phyloP scores from a whole-genome alignment of 2,113 vertebrate genomes.

The Ammodytes marinus region DNA sequence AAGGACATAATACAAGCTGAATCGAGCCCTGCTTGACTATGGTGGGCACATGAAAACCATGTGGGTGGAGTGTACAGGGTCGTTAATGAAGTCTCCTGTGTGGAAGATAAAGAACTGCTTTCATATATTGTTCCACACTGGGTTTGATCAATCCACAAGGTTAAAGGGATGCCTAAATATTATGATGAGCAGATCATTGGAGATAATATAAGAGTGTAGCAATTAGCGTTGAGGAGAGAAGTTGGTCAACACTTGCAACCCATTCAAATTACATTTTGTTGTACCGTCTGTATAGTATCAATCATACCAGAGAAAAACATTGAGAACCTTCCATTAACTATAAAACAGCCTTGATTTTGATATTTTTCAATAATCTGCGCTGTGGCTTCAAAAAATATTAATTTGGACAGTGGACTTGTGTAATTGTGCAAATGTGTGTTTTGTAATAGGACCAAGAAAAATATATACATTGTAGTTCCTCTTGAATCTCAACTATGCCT shows the following conservation, averaged over 20 bases:
- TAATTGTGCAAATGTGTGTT: background rate
- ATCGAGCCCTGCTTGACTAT: constrained; percentile 26
- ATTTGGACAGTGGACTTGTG: background rate
- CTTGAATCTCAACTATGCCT: constrained; percentile 23
- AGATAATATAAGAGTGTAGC: background rate
- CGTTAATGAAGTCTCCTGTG: constrained; percentile 23
- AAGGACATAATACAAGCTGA: constrained; percentile 21
- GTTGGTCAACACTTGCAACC: background rate
- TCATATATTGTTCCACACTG: constrained; percentile 8
- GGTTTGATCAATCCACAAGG: constrained; percentile 17
- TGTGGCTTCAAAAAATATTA: too few relatives aligned
- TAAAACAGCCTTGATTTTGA: background rate
- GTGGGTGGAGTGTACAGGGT: constrained; percentile 30
- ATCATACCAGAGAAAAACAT: constrained; percentile 1
- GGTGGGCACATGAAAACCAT: constrained; percentile 38
- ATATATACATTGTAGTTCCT: constrained; percentile 9
- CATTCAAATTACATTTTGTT: constrained; percentile 22
- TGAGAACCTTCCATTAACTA: background rate
- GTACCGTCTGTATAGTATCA: background rate
- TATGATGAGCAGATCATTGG: background rate
- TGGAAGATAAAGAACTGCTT: background rate
- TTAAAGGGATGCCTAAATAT: background rate
- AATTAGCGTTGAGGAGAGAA: background rate
- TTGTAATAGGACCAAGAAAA: constrained; percentile 26
- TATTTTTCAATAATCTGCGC: too few relatives aligned